Percentiles rank a stretch among this genome's conserved stretches.
Conservation (phyloP, 2,113 vertebrate genomes). For the Helogale parvula region DNA sequence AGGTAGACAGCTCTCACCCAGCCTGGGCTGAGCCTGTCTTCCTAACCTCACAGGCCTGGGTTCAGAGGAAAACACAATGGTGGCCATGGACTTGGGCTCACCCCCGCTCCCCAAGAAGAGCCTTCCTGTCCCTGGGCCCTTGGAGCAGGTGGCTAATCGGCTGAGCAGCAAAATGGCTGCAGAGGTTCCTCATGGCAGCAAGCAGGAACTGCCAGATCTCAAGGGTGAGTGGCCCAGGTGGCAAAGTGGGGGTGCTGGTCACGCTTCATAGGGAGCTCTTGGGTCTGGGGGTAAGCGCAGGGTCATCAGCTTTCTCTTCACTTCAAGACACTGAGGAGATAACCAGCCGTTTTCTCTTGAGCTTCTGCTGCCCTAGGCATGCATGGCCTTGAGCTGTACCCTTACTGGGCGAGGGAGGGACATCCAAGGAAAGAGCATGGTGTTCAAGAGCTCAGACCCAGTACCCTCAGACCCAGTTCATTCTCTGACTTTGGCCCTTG, state of each 20-base stretch:
- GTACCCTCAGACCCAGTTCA: background rate
- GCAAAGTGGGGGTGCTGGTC: background rate
- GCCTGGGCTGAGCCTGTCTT: conserved; percentile 70
- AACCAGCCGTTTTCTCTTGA: background rate
- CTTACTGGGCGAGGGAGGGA: background rate
- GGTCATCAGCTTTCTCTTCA: background rate
- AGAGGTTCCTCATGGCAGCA: conserved; percentile 83
- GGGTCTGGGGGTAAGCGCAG: background rate
- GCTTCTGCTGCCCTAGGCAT: background rate
- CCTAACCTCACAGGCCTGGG: conserved; percentile 79
- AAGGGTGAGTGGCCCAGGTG: conserved; percentile 84
- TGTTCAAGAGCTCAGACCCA: background rate
- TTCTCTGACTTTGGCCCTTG: background rate
- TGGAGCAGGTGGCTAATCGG: conserved; percentile 82
- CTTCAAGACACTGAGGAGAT: background rate
- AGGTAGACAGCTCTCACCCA: background rate
- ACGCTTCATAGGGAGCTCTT: background rate
- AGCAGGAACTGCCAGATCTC: conserved; percentile 84
- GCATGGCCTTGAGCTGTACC: background rate
- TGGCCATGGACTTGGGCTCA: conserved; percentile 85
- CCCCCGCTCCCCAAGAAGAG: conserved; percentile 85
- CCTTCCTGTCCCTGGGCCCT: conserved; percentile 69
- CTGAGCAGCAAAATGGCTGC: conserved; percentile 87
- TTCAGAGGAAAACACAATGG: conserved; percentile 85
- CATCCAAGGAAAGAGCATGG: background rate